Evolutionary conservation across 2,888 invertebrate genomes (phyloP).

Genomic region (Apodemia mormo): DNA sequence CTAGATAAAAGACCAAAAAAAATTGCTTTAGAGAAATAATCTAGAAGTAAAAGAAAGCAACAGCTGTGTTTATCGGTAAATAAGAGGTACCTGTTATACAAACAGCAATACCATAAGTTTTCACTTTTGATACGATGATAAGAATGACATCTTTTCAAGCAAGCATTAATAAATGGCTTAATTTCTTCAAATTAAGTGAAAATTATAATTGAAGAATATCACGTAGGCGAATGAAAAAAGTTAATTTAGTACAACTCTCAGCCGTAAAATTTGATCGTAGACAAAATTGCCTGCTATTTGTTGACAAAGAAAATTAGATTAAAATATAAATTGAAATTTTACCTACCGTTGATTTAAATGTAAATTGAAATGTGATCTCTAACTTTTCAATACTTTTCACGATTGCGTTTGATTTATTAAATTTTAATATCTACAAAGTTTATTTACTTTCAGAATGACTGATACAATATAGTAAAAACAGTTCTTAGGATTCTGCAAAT

Average conservation of each 20-base stretch:
- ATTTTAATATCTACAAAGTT: background rate
- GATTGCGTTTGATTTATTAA: conserved; percentile 6
- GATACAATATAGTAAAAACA: too few species aligned
- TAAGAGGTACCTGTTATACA: too few species aligned
- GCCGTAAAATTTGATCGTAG: conserved; percentile 34
- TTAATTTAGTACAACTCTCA: conserved; percentile 33
- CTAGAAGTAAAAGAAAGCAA: too few species aligned
- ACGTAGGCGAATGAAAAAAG: conserved; percentile 25
- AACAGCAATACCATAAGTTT: too few species aligned
- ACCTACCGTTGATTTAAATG: conserved; percentile 18
- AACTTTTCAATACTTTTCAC: conserved; percentile 5
- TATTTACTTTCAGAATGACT: background rate
- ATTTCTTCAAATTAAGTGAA: conserved; percentile 12
- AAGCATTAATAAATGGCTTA: conserved; percentile 9
- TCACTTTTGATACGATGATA: too few species aligned
- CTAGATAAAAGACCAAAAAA: too few species aligned
- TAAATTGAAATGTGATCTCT: conserved; percentile 19
- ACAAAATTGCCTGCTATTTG: conserved; percentile 33
- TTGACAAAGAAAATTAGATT: conserved; percentile 34
- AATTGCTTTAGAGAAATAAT: too few species aligned
- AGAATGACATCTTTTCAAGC: too few species aligned
- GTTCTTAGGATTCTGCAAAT: too few species aligned
- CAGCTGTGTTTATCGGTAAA: too few species aligned
- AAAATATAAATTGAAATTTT: conserved; percentile 24
- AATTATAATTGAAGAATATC: conserved; percentile 18